A percentile compares a stretch with the other conserved stretches of the same genome.
These are phyloP conservation scores for Drosophila nr. medialis DNA, from an alignment of 2,888 invertebrate genomes.

Conservation along the genomic window DNA sequence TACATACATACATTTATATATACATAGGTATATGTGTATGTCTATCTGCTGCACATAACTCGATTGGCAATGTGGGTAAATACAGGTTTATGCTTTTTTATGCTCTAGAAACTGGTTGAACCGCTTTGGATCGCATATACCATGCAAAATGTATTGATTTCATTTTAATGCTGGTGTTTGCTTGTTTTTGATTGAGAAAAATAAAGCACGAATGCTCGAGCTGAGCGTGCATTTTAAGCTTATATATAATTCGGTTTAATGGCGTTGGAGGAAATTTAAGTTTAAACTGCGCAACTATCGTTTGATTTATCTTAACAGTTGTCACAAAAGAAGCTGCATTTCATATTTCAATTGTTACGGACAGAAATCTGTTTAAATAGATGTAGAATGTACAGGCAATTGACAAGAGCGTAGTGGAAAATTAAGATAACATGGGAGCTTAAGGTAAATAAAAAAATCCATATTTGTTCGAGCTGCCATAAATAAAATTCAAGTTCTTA, in stretches of 20 bases:
- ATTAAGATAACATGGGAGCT: background rate
- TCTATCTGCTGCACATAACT: constrained; percentile 36
- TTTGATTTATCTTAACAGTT: background rate
- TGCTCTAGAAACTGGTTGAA: constrained; percentile 51
- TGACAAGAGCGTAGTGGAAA: background rate
- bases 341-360: background rate
- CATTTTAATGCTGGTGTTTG: constrained; percentile 36
- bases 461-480: background rate
- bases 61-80: constrained; percentile 36
- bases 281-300: background rate
- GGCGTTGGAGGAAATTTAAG: background rate
- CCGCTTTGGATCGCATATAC: constrained; percentile 40
- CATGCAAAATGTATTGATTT: constrained; percentile 41
- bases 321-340: background rate
- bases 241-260: background rate
- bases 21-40: constrained; percentile 2
- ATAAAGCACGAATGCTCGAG: background rate
- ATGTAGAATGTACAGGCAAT: background rate
- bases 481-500: background rate
- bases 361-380: background rate
- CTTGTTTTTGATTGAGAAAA: constrained; percentile 9
- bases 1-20: background rate
- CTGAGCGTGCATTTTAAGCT: background rate
- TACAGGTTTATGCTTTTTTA: constrained; percentile 57
- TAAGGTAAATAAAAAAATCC: background rate